These are phyloP conservation scores for Pandemis heparana DNA, from an alignment of 2,888 invertebrate species.

Conservation along the genomic window DNA sequence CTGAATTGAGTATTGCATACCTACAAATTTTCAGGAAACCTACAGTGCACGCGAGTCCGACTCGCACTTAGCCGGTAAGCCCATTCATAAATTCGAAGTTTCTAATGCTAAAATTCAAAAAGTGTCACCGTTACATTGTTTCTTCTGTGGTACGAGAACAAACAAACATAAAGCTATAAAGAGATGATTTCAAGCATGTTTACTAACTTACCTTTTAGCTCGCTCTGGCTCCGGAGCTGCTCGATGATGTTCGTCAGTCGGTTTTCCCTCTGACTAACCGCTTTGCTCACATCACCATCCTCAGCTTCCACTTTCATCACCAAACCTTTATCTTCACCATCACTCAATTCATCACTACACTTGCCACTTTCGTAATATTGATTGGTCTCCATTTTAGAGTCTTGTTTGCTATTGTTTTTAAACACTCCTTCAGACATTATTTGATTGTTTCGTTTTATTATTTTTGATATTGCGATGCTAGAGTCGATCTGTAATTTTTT, in stretches of 20 bases:
- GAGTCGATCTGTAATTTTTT: neutral
- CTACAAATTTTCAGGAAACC: no score
- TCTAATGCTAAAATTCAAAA: no score
- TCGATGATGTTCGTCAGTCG: conserved; percentile 81
- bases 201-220: conserved; percentile 70
- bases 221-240: conserved; percentile 76
- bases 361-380: conserved; percentile 46
- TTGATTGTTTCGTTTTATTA: neutral
- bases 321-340: conserved; percentile 35
- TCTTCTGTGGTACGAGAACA: no score
- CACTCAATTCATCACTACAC: conserved; percentile 48
- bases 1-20: no score
- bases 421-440: conserved; percentile 50
- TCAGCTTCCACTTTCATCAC: conserved; percentile 51
- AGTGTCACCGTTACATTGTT: no score
- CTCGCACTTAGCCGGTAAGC: no score
- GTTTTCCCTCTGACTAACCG: conserved; percentile 69
- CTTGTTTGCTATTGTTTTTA: conserved; percentile 45
- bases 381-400: conserved; percentile 44
- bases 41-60: no score
- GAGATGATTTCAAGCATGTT: neutral
- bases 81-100: no score
- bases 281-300: conserved; percentile 57
- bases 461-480: neutral
- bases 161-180: no score